Base-by-base conservation (phyloP, 2,113 vertebrate genomes). In the Clarias macrocephalus region DNA sequence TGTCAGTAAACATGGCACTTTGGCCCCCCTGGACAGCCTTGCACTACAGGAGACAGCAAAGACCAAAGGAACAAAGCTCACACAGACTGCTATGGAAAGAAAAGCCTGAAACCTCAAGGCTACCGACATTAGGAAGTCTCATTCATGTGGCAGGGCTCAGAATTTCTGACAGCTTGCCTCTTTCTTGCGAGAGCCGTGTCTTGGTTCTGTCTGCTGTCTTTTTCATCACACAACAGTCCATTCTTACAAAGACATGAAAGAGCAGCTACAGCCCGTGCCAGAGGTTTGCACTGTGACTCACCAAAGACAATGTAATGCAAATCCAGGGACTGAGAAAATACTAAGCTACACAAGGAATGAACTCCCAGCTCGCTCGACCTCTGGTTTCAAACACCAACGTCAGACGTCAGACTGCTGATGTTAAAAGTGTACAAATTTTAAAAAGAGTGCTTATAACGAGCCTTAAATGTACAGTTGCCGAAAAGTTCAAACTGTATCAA, bases 121-220 rank as follows among this genome's bases (percentile, higher is more conserved):
- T 82, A 89, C 76, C n/a, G 63, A 88, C 73, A 89, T 92, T 89
- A 88, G 48, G 81, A 80, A 86, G 86, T 88, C 88, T 76, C 42
- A 85, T 88, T 90, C 79, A 88, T 88, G 88, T 89, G 85, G 54
- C 60, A 70, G 84, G 77, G 72, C 82, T 85, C 56, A 52, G 48
- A 80, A 86, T 84, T 86, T 88, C 82, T 83, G 87, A 86, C 88
- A 88, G 81, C 85, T 77, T 86, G 85, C 63, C 76, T 54, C 52
- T 84, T 77, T 85, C 85, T 76, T 33, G 66, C 19, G 15, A 63
- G 57, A 75, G 59, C 65, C 70, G 30, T 66, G 63, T 88, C 81
- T 85, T 66, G 23, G 79, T 72, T 66, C 59, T 84, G 85, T 88
- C 80, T 85, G 80, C 83, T 77, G 66, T 62, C 80, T 76, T 80